Conservation (phyloP, 2,113 vertebrate genomes). For the Poicephalus gulielmi region DNA sequence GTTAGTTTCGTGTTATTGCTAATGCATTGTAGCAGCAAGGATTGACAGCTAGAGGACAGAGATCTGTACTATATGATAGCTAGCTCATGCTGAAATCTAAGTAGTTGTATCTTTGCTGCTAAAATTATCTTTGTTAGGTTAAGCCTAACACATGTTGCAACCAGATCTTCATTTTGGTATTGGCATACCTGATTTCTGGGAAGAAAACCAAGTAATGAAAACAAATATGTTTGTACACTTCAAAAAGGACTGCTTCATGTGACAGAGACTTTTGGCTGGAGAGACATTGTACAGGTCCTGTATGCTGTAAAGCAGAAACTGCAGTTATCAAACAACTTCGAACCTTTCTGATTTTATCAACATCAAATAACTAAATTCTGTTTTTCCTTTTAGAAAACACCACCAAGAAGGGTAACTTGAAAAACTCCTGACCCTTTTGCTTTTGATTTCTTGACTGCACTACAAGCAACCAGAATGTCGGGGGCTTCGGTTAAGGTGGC, state of each 20-base stretch:
- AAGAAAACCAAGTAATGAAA: slow-evolving; percentile 16
- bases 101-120: slow-evolving; percentile 6
- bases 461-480: slow-evolving; percentile 81
- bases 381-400: slow-evolving; percentile 52
- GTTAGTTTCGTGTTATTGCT: background rate
- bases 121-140: slow-evolving; percentile 33
- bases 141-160: slow-evolving; percentile 12
- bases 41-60: background rate
- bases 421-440: background rate
- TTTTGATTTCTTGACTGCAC: background rate
- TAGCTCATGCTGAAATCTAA: slow-evolving; percentile 1
- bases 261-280: background rate
- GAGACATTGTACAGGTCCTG: background rate
- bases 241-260: background rate
- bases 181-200: background rate
- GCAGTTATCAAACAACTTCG: background rate
- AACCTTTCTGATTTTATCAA: background rate
- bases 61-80: background rate
- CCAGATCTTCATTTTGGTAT: slow-evolving; percentile 6
- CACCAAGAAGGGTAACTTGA: background rate
- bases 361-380: background rate
- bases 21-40: background rate
- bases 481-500: slow-evolving; percentile 98
- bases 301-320: background rate
- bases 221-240: background rate